These are phyloP conservation scores for Enoplosus armatus DNA, from an alignment of 2,797 vertebrate species.

Conservation along the genomic window DNA sequence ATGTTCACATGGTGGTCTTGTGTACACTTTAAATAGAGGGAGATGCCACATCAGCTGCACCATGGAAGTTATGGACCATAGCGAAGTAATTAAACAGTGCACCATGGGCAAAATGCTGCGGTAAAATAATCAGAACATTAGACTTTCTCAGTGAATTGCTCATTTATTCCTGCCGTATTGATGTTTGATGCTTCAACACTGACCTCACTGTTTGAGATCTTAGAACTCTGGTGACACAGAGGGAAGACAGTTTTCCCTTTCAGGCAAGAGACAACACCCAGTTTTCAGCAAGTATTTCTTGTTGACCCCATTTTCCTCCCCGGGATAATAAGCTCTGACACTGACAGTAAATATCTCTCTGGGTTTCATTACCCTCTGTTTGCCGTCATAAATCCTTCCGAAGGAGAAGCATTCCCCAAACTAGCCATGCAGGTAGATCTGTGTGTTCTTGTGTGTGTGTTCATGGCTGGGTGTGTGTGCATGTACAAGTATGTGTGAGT, in stretches of 20 bases:
- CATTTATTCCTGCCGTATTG: constrained; percentile 58
- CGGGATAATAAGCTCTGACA: constrained; percentile 77
- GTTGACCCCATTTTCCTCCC: constrained; percentile 76
- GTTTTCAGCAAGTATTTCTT: constrained; percentile 76
- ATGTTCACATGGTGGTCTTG: constrained; percentile 73
- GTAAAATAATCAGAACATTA: constrained; percentile 49
- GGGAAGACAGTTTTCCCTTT: constrained; percentile 36
- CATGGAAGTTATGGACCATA: constrained; percentile 65
- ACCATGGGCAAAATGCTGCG: constrained; percentile 57
- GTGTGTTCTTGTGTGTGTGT: constrained; percentile 28
- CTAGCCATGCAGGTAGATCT: constrained; percentile 67
- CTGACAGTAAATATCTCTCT: constrained; percentile 78
- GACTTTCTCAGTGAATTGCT: constrained; percentile 53
- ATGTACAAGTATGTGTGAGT: constrained; percentile 23
- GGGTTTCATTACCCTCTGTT: constrained; percentile 81
- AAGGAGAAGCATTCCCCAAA: constrained; percentile 72
- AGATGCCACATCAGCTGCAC: constrained; percentile 72
- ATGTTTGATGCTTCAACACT: constrained; percentile 62
- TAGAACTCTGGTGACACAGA: constrained; percentile 52
- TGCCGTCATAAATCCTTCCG: constrained; percentile 76
- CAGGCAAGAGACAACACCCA: constrained; percentile 69
- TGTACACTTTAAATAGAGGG: constrained; percentile 74
- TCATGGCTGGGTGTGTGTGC: constrained; percentile 9
- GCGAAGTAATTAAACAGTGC: constrained; percentile 69
- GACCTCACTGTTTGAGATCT: constrained; percentile 67